phyloP scores from a whole-genome alignment of 2,797 vertebrate species.

The Pangasius djambal region DNA sequence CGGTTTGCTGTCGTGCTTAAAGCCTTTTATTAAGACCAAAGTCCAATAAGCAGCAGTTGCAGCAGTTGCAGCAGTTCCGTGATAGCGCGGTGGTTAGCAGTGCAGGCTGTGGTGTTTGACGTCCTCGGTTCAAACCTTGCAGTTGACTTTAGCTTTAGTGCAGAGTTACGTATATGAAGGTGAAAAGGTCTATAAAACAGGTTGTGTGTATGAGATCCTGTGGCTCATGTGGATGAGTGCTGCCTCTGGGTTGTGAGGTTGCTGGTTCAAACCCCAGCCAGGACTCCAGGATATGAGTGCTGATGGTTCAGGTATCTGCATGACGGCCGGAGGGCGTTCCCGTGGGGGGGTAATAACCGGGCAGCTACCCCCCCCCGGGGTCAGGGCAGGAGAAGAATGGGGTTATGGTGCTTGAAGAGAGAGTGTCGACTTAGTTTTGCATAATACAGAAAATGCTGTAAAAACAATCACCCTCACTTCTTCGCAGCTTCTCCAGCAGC shows the following conservation, averaged over 20 bases:
- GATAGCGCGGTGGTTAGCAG: rapidly evolving
- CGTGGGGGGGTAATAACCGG: no score
- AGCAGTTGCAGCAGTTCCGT: rapidly evolving
- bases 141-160: background rate
- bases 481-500: no score
- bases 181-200: background rate
- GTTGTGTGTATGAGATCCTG: rapidly evolving
- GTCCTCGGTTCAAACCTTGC: background rate
- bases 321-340: background rate
- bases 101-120: background rate
- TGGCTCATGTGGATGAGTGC: no score
- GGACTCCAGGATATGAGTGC: background rate
- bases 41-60: background rate
- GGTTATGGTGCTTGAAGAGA: no score
- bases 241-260: background rate
- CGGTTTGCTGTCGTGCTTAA: no score
- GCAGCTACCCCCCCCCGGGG: background rate
- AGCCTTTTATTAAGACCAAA: background rate
- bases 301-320: background rate
- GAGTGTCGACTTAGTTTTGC: no score
- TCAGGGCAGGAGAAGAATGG: no score
- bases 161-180: background rate
- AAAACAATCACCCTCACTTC: no score
- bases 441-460: no score
- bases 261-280: background rate